Evolutionary conservation across 2,888 invertebrate species (phyloP), one percentile per base, ranked within the genome.

Genomic region (Acanthosepion pharaonis): DNA sequence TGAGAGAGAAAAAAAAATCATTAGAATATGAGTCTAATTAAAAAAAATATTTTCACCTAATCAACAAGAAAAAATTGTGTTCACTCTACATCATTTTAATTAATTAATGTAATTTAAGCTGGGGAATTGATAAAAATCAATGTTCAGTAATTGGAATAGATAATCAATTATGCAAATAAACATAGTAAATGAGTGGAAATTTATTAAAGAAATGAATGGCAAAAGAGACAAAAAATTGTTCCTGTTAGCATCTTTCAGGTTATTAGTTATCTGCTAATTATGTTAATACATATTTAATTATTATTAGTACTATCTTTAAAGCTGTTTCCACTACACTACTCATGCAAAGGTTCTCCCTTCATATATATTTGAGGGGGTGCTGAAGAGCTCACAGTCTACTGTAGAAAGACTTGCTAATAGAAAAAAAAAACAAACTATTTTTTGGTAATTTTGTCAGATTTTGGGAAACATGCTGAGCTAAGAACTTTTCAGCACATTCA

Each of bases 41-140:
- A 59, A 59, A 20, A 59, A 55, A 78, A n/a, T 28, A 2, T n/a
- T 64, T 64, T 64, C 3, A 33, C 33, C 33, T 11, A 23, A 78
- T 78, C 15, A n/a, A 78, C n/a, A 33, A 33, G 78, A 78, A 78
- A 78, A 78, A 15, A 78, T 33, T 78, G 11, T 59, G 20, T 59
- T 59, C 5, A 59, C 59, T 23, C n/a, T 78, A n/a, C n/a, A 15
- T n/a, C 78, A 11, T 15, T 78, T 59, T 59, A 59, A 59, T 59
- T 59, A 78, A 78, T 78, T 78, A 78, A 78, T 78, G 78, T 33
- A 78, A 78, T 78, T 78, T 78, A n/a, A n/a, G n/a, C n/a, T 78
- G 15, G n/a, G 15, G n/a, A 78, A n/a, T 78, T n/a, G 78, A 78
- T 78, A 78, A 78, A 78, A 78, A 78, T 78, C 78, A 33, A 78